A percentile compares a stretch with the other conserved stretches of the same genome.
Evolutionary conservation across 2,113 vertebrate genomes (phyloP).

Genomic region (Hyperopisus bebe): DNA sequence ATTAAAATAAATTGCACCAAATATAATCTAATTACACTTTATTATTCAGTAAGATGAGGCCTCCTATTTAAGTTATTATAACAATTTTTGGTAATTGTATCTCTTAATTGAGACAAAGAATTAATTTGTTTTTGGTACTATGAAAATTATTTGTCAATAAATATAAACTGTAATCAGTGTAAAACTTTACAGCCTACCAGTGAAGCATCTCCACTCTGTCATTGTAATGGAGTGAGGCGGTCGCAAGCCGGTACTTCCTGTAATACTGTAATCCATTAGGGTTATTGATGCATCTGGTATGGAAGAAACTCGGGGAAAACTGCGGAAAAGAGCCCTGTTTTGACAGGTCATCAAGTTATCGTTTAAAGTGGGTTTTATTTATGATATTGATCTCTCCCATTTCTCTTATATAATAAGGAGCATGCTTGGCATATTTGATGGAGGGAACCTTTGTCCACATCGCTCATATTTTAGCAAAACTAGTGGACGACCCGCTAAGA

Average conservation of each 20-base stretch:
- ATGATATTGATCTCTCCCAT: not conserved
- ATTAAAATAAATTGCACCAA: constrained; percentile 4
- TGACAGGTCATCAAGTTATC: not conserved
- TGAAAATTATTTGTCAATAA: not conserved
- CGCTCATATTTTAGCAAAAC: not conserved
- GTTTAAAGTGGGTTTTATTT: not conserved
- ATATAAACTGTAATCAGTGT: not conserved
- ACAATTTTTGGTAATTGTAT: not conserved
- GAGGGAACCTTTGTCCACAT: not conserved
- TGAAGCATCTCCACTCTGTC: not conserved
- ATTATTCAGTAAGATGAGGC: constrained; percentile 1
- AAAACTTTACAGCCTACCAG: not conserved
- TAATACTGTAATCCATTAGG: not conserved
- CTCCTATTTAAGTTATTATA: not conserved
- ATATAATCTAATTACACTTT: constrained; percentile 3
- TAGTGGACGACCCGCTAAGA: not conserved
- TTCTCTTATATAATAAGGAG: not conserved
- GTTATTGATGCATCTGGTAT: not conserved
- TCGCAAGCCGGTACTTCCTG: not conserved
- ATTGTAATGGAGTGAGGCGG: not conserved
- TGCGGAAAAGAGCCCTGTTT: not conserved
- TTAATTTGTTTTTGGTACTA: not conserved
- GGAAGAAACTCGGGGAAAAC: not conserved
- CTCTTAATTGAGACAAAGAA: not conserved
- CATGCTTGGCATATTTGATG: not conserved